These are phyloP conservation scores for Clunio marinus DNA, from an alignment of 2,888 invertebrate species.

Conservation along the genomic window DNA sequence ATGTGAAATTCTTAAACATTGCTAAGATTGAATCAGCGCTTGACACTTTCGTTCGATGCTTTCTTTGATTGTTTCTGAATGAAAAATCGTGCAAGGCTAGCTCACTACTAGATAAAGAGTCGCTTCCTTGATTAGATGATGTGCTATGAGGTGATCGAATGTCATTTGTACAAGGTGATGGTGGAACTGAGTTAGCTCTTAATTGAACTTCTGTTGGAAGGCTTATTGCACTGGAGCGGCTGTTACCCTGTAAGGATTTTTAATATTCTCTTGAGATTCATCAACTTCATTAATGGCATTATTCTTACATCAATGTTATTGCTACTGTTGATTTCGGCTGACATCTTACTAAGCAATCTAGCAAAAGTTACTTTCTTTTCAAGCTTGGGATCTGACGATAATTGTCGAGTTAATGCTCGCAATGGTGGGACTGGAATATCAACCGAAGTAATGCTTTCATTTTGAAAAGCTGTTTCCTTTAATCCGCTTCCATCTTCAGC, in stretches of 20 bases:
- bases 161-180: constrained; percentile 62
- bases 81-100: constrained; percentile 60
- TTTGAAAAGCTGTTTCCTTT: constrained; percentile 62
- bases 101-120: constrained; percentile 70
- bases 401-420: constrained; percentile 54
- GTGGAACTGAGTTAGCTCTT: constrained; percentile 56
- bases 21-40: constrained; percentile 76
- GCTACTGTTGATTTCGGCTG: constrained; percentile 72
- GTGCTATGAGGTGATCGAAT: constrained; percentile 63
- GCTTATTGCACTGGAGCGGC: constrained; percentile 47
- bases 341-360: constrained; percentile 66
- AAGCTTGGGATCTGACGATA: constrained; percentile 61
- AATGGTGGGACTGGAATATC: constrained; percentile 45
- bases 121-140: constrained; percentile 71
- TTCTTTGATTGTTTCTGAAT: constrained; percentile 50
- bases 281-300: background rate
- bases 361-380: constrained; percentile 78
- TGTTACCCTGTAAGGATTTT: constrained; percentile 43
- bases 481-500: constrained; percentile 54
- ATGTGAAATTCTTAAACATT: constrained; percentile 72
- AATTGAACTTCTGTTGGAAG: constrained; percentile 47
- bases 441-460: constrained; percentile 54
- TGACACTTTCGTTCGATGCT: constrained; percentile 59
- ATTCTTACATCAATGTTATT: constrained; percentile 64
- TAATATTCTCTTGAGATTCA: constrained; percentile 43